Conservation (phyloP, 2,113 vertebrate species). For the Cynoglossus semilaevis region DNA sequence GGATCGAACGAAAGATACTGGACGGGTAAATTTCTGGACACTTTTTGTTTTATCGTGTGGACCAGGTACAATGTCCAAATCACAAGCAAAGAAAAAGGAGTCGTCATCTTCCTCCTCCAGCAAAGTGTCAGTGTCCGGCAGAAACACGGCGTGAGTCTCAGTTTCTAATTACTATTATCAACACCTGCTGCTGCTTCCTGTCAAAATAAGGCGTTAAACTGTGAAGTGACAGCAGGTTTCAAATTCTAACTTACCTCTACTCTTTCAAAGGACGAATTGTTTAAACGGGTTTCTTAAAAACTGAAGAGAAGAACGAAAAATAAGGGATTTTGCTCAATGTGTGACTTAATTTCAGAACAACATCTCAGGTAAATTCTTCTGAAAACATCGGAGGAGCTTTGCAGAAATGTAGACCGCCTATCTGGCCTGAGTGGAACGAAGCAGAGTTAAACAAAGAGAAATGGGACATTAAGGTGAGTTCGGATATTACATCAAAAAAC, state of each 20-base stretch:
- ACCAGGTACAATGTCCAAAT: conserved; percentile 67
- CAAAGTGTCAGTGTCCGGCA: conserved; percentile 65
- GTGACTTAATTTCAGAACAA: conserved; percentile 56
- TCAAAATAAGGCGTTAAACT: no score
- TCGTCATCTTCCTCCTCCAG: conserved; percentile 49
- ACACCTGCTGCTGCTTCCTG: no score
- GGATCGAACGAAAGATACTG: neutral
- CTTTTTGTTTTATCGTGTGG: neutral
- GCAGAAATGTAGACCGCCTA: conserved; percentile 64
- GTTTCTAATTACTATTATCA: neutral
- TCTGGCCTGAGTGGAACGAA: conserved; percentile 95
- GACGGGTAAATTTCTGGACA: neutral
- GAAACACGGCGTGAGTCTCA: conserved; percentile 77
- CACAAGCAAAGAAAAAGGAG: conserved; percentile 71
- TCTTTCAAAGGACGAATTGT: no score
- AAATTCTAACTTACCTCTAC: no score
- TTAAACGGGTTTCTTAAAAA: neutral
- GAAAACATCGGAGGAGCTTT: conserved; percentile 29
- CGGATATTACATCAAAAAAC: conserved; percentile 83
- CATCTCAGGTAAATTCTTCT: conserved; percentile 20
- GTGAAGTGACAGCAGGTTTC: no score
- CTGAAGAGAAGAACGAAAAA: conserved; percentile 2
- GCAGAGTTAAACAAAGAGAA: conserved; percentile 86
- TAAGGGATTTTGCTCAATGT: neutral
- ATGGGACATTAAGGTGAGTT: conserved; percentile 81